Conservation (phyloP, 2,113 vertebrate species). For the Merops nubicus region DNA sequence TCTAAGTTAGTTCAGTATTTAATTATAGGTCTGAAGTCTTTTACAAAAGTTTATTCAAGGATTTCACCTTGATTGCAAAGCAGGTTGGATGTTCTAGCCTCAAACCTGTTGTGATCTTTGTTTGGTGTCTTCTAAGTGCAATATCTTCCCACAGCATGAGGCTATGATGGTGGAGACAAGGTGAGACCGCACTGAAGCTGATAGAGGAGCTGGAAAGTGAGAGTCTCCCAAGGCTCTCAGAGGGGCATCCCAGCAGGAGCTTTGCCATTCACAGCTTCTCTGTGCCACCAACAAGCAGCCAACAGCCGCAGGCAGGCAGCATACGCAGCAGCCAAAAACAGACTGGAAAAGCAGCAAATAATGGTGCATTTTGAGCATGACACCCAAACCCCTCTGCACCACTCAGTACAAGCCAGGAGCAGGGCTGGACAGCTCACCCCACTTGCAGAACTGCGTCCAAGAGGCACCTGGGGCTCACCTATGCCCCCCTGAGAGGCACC, state of each 20-base stretch:
- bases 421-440: background rate
- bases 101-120: background rate
- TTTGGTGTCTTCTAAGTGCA: background rate
- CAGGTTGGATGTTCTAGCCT: background rate
- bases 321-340: background rate
- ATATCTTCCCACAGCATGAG: accelerated
- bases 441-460: background rate
- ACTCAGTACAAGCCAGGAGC: background rate
- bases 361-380: accelerated
- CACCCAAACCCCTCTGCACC: background rate
- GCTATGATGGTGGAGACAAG: background rate
- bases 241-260: background rate
- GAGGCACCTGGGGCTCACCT: background rate
- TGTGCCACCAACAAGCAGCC: background rate
- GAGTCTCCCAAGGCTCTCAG: background rate
- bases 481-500: background rate
- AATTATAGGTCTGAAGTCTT: background rate
- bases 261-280: background rate
- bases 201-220: background rate
- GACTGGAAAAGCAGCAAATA: background rate
- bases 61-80: background rate
- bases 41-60: background rate
- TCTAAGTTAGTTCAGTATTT: background rate
- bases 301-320: background rate
- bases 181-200: background rate